Base-by-base conservation (phyloP, 2,113 vertebrate species). In the Cyprinodon tularosa region DNA sequence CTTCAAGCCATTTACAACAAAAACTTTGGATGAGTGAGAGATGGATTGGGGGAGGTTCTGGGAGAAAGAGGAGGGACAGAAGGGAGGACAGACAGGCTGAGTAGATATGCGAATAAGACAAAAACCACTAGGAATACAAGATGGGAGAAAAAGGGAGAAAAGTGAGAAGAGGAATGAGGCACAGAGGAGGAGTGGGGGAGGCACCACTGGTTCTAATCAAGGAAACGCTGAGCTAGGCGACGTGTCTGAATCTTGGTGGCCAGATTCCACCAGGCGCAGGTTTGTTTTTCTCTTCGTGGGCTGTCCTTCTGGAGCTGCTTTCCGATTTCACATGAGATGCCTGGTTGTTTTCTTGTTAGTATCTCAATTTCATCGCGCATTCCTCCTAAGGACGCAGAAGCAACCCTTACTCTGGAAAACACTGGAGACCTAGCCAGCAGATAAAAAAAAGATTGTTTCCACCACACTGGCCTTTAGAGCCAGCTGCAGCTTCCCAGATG, bases 171-270 rank as follows among this genome's bases (percentile, higher is more conserved):
- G 83, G 71, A 78, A 68, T 62, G 76, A 76, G 36, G 45, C 29
- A 61, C 44, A 20, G 63, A 64, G 71, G 36, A 13, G 71, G 50
- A 50, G 62, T 12, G 75, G 60, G 62, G 70, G 60, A 60, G 78
- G 74, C 66, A 78, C 78, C 20, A 80, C 89, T 92, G 92, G 78
- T 91, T 92, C 76, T 86, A 91, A 94, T 93, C 91, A 93, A 77
- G 69, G 86, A 93, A 93, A 76, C 4, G 88, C 93, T 93, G 93
- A 94, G 91, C 87, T 91, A 67, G 80, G 87, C 76, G 76, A 70
- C 47, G 69, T 44, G 85, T 90, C 84, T 76, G 88, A 88, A 86
- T 88, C 72, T 89, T 14, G 85, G 89, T 66, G 83, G 91, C 89
- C 84, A 88, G 93, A 90, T 88, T 85, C 68, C 73, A 64, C 74